Evolutionary conservation across 2,113 vertebrate species (phyloP), one percentile per base, ranked within the genome.

Genomic region (Oriolus oriolus): DNA sequence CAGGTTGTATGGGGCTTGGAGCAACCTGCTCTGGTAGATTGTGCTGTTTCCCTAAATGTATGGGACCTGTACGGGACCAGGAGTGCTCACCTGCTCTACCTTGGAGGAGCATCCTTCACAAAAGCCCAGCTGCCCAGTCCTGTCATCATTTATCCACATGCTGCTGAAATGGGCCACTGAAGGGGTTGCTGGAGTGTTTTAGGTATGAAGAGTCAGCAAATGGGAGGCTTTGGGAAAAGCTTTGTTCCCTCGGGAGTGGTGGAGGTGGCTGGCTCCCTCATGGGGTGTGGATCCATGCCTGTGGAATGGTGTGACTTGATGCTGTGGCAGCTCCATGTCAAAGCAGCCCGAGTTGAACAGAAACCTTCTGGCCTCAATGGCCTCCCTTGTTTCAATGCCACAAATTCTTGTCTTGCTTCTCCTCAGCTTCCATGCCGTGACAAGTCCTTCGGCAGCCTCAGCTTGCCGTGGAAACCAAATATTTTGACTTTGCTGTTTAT

Each of bases 401-500:
- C 4, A 11, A 56, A 77, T 41, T 31, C 13, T 68, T 11, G 21
- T 13, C 6, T 11, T 8, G 19, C 8, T 10, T 20, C 57, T 61
- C 63, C 84, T 87, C 52, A 16, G 81, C 74, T 68, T 33, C 66
- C 4, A 4, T 3, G 7, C 63, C 30, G 13, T 49, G 27, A 71
- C 86, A 79, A 68, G 30, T 76, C 85, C 87, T 91, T 19, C 3
- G 0, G 37, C 85, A 63, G 85, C 91, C 94, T 87, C 16, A 19
- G 92, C 87, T 94, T 52, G 68, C 60, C 3, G 42, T 11, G 39
- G 88, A 91, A 94, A 90, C 86, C 96, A 97, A 97, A 96, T 96
- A 92, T 96, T 97, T 95, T 96, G 93, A 89, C 87, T 90, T 84
- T 23, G 44, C 16, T 95, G 59, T 89, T 93, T 91, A 81, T 70